phyloP scores from a whole-genome alignment of 2,888 invertebrate genomes.

The Ischnus inquisitorius region DNA sequence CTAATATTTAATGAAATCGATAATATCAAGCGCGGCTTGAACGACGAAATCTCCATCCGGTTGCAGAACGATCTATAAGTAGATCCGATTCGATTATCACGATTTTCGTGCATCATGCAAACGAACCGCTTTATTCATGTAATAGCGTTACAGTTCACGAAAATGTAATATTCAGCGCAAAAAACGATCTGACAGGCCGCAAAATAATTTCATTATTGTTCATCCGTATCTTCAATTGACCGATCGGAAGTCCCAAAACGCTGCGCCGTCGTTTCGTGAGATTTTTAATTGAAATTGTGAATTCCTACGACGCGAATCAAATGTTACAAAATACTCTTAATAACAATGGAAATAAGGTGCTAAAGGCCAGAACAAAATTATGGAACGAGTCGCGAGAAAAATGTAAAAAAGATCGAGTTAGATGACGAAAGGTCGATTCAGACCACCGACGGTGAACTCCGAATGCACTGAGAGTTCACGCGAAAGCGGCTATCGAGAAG shows the following conservation, averaged over 20 bases:
- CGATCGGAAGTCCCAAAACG: background rate
- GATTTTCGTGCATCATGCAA: too few relatives aligned
- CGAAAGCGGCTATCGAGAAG: slow-evolving; percentile 33
- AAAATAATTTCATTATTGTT: too few relatives aligned
- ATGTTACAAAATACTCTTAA: background rate
- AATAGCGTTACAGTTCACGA: too few relatives aligned
- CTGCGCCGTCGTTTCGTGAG: background rate
- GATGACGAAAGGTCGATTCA: background rate
- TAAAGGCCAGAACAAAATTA: too few relatives aligned
- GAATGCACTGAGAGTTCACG: slow-evolving; percentile 1
- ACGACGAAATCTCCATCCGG: background rate
- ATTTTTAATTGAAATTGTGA: background rate
- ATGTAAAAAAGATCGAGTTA: background rate
- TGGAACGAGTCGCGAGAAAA: background rate
- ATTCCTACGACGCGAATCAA: background rate
- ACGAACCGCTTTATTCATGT: too few relatives aligned
- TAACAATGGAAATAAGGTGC: too few relatives aligned
- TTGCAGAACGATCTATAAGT: background rate
- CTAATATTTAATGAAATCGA: slow-evolving; percentile 18
- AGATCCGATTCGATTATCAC: background rate
- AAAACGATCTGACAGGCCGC: too few relatives aligned
- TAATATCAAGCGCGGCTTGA: background rate
- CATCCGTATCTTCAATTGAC: too few relatives aligned
- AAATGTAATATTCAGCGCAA: too few relatives aligned
- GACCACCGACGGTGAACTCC: slow-evolving; percentile 2